These are phyloP conservation scores for Pteropus alecto DNA, from an alignment of 2,113 vertebrate species.

Conservation along the genomic window DNA sequence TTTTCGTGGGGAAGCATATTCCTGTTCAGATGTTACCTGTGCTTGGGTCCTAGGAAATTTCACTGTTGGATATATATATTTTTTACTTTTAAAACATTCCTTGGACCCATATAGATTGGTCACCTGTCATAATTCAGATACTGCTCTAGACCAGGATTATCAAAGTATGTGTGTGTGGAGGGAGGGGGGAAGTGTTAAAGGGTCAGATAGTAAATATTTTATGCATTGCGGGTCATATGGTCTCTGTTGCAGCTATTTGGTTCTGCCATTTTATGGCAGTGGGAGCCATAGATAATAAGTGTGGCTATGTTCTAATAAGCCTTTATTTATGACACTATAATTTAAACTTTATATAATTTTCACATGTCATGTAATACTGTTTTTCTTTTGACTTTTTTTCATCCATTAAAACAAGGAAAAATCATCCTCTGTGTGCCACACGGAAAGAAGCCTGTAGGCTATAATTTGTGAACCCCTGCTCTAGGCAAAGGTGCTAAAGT, in stretches of 20 bases:
- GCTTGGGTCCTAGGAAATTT: background rate
- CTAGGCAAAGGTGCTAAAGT: background rate
- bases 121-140: background rate
- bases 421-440: background rate
- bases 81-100: background rate
- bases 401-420: background rate
- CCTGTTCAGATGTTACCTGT: background rate
- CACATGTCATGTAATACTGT: background rate
- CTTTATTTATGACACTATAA: background rate
- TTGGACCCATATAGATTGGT: background rate
- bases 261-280: background rate
- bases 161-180: background rate
- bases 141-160: background rate
- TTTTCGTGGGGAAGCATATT: constrained; percentile 9
- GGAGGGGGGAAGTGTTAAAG: background rate
- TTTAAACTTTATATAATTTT: background rate
- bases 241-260: background rate
- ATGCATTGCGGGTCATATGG: background rate
- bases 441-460: background rate
- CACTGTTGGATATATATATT: background rate
- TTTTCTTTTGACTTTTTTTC: background rate
- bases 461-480: background rate
- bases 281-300: background rate
- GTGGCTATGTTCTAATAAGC: background rate
- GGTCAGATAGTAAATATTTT: background rate